Percentiles rank a stretch among this genome's conserved stretches.
Evolutionary conservation across 1,140 invertebrate genomes (phyloP).

Genomic region (Drosophila seguyi): DNA sequence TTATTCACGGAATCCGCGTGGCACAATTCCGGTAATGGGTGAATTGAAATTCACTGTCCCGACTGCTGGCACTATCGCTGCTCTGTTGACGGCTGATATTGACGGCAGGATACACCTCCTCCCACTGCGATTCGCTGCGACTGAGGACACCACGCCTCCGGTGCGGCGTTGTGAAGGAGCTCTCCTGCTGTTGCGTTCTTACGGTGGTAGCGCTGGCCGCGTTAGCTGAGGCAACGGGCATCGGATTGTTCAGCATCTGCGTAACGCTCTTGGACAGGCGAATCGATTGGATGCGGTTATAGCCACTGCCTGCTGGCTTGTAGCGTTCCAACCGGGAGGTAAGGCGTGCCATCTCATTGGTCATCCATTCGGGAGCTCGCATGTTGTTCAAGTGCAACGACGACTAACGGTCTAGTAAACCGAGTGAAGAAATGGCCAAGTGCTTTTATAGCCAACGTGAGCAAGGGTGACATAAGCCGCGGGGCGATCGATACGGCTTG

Average conservation of each 20-base stretch:
- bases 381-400: conserved; percentile 39
- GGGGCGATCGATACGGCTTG: conserved; percentile 64
- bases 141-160: conserved; percentile 72
- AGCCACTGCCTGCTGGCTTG: conserved; percentile 72
- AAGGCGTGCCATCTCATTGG: conserved; percentile 72
- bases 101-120: conserved; percentile 77
- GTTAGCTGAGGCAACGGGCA: conserved; percentile 39
- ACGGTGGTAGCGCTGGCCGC: conserved; percentile 3
- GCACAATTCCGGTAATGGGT: conserved; percentile 78
- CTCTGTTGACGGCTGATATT: conserved; percentile 62
- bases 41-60: conserved; percentile 55
- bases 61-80: conserved; percentile 52
- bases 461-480: conserved; percentile 47
- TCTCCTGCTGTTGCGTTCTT: conserved; percentile 43
- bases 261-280: conserved; percentile 79
- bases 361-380: conserved; percentile 81
- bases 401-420: conserved; percentile 53
- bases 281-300: conserved; percentile 81
- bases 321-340: conserved; percentile 74
- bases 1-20: conserved; percentile 71
- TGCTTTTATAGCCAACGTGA: conserved; percentile 58
- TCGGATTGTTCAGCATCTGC: conserved; percentile 80
- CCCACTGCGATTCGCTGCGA: conserved; percentile 74
- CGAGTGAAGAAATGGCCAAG: conserved; percentile 17
- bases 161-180: conserved; percentile 44